A percentile compares a stretch with the other conserved stretches of the same genome.
Conservation (phyloP, 1,140 invertebrate species). For the Neuroterus valhalla region DNA sequence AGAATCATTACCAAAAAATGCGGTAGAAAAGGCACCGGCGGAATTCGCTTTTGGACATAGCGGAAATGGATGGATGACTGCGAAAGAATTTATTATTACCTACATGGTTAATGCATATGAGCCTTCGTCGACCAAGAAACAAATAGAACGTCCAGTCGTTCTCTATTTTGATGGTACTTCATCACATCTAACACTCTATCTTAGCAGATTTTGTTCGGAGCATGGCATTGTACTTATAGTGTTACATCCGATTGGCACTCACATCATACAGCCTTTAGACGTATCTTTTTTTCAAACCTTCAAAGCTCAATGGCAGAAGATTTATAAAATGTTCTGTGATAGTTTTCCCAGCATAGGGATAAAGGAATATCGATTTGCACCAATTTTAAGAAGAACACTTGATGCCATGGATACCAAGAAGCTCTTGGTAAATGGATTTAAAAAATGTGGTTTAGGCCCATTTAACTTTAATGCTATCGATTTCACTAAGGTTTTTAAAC, state of each 20-base stretch:
- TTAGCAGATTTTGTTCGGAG: slow-evolving; percentile 56
- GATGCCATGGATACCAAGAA: neutral
- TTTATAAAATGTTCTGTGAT: neutral
- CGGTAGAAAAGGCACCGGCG: slow-evolving; percentile 55
- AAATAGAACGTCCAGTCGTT: slow-evolving; percentile 59
- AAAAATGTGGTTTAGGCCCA: neutral
- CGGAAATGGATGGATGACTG: slow-evolving; percentile 67
- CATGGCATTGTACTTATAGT: neutral
- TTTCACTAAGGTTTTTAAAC: neutral
- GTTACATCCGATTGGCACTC: neutral
- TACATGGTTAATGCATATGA: slow-evolving; percentile 66
- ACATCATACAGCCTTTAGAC: slow-evolving; percentile 26
- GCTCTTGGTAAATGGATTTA: slow-evolving; percentile 16
- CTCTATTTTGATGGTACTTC: slow-evolving; percentile 67
- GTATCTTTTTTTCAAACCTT: slow-evolving; percentile 24
- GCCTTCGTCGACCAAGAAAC: slow-evolving; percentile 58
- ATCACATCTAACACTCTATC: slow-evolving; percentile 57
- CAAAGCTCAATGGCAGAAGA: neutral
- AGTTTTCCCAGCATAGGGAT: neutral
- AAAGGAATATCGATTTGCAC: slow-evolving; percentile 31
- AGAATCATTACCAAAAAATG: slow-evolving; percentile 56
- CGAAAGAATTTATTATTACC: slow-evolving; percentile 63
- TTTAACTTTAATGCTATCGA: slow-evolving; percentile 16
- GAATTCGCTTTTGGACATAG: slow-evolving; percentile 60
- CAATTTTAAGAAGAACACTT: slow-evolving; percentile 3